A percentile compares a stretch with the other conserved stretches of the same genome.
phyloP scores from a whole-genome alignment of 2,797 vertebrate species.

The Spheniscus humboldti region DNA sequence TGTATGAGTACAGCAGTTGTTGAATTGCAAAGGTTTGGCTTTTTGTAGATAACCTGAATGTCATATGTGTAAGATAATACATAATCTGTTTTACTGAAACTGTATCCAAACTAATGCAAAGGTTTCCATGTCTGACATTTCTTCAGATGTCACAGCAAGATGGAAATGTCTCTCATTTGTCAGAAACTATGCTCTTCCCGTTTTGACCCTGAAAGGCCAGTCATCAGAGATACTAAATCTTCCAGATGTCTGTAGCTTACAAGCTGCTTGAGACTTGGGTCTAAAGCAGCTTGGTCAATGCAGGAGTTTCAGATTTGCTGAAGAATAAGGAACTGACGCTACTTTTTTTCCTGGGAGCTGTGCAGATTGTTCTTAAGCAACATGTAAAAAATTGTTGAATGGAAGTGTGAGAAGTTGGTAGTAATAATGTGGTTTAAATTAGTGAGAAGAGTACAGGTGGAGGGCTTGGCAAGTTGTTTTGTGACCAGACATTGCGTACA shows the following conservation, averaged over 20 bases:
- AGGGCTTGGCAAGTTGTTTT: background rate
- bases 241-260: background rate
- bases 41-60: conserved; percentile 17
- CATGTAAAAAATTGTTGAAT: background rate
- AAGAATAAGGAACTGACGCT: background rate
- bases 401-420: background rate
- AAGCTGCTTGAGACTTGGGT: background rate
- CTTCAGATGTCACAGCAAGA: background rate
- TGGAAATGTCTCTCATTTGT: background rate
- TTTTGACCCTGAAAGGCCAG: background rate
- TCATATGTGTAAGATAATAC: background rate
- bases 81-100: background rate
- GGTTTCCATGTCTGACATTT: background rate
- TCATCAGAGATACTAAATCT: background rate
- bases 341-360: background rate
- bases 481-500: background rate
- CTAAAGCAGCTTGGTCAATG: background rate
- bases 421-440: background rate
- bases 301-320: background rate
- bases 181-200: background rate
- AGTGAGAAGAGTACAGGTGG: background rate
- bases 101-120: background rate
- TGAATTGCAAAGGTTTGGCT: background rate
- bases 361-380: background rate
- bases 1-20: background rate